Evolutionary conservation across 2,113 vertebrate genomes (phyloP).

Genomic region (Rhea americana): DNA sequence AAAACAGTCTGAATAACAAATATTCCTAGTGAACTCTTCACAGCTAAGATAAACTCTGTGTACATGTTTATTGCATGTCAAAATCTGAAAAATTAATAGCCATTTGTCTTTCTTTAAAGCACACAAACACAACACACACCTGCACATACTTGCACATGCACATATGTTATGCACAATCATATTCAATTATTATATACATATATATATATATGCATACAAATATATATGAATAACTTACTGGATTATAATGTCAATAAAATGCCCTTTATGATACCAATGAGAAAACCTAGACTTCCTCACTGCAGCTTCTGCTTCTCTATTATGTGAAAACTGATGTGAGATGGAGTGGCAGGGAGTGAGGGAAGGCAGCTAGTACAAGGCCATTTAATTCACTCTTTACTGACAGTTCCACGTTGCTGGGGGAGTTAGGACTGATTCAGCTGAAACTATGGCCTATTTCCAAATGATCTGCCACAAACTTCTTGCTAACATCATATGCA

Average conservation of each 20-base stretch:
- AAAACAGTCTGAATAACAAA: conserved; percentile 7
- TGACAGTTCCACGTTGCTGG: background rate
- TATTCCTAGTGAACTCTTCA: background rate
- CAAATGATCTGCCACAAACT: background rate
- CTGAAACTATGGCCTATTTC: background rate
- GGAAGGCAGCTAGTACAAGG: background rate
- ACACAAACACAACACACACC: background rate
- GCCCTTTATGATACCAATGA: background rate
- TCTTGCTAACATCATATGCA: background rate
- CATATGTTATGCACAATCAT: background rate
- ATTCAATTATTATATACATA: too few species aligned
- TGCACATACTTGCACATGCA: background rate
- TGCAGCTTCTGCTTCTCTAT: background rate
- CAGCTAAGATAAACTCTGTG: background rate
- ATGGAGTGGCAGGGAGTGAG: background rate
- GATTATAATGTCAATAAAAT: background rate
- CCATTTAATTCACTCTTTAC: background rate
- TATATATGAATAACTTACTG: background rate
- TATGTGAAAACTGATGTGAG: background rate
- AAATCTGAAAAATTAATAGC: background rate
- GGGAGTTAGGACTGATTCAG: background rate
- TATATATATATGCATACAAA: background rate
- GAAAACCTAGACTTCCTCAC: background rate
- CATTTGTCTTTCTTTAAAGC: background rate
- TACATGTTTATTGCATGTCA: background rate